These are phyloP conservation scores for Conger conger DNA, from an alignment of 2,113 vertebrate species.

Conservation along the genomic window DNA sequence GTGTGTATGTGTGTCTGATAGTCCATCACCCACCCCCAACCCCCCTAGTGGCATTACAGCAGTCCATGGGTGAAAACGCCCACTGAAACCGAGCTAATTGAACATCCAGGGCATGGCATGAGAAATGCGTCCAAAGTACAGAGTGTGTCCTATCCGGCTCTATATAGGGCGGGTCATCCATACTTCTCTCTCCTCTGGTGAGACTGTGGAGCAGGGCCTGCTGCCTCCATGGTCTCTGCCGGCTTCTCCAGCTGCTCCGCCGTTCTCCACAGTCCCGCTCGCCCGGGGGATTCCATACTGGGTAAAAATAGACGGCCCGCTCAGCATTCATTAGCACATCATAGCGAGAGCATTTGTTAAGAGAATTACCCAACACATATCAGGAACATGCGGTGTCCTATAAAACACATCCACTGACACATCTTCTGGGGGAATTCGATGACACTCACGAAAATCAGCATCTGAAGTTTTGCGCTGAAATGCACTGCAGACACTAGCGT, in stretches of 20 bases:
- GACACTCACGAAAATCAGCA: too few species aligned
- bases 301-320: background rate
- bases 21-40: too few species aligned
- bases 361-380: background rate
- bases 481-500: too few species aligned
- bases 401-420: background rate
- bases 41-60: too few species aligned
- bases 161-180: background rate
- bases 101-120: too few species aligned
- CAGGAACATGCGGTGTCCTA: background rate
- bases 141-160: background rate
- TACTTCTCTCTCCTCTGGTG: background rate
- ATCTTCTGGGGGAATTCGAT: background rate
- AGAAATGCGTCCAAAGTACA: too few species aligned
- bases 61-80: too few species aligned
- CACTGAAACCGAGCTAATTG: too few species aligned
- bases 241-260: background rate
- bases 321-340: background rate
- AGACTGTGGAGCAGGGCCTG: too few species aligned
- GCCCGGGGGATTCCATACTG: background rate
- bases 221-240: background rate
- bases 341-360: background rate
- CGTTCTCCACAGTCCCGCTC: background rate
- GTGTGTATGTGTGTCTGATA: too few species aligned
- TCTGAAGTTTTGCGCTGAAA: too few species aligned